Percentiles rank a stretch among this genome's conserved stretches.
These are phyloP conservation scores for Heliconius charithonia DNA, from an alignment of 2,888 invertebrate genomes.

Conservation along the genomic window DNA sequence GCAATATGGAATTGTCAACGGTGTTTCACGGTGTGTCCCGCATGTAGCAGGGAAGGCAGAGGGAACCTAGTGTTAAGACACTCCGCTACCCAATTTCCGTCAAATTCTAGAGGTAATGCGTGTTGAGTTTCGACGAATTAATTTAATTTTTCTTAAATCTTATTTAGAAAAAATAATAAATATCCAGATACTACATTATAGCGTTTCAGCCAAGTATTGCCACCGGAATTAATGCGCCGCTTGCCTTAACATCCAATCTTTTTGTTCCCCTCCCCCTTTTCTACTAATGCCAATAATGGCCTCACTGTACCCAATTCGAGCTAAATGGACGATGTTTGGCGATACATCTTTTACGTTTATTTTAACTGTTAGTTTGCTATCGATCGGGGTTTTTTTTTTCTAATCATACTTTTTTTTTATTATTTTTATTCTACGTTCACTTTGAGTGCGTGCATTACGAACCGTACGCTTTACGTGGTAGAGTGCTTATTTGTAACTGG, in stretches of 20 bases:
- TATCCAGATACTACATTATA: constrained; percentile 71
- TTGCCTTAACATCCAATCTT: constrained; percentile 68
- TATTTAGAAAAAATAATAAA: constrained; percentile 56
- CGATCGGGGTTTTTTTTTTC: constrained; percentile 31
- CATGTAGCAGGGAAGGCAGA: too few species aligned
- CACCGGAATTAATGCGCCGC: constrained; percentile 72
- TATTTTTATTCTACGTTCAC: not conserved
- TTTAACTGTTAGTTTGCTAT: constrained; percentile 36
- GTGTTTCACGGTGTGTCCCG: not conserved
- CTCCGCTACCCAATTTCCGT: too few species aligned
- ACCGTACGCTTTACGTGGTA: not conserved
- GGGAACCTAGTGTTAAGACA: too few species aligned
- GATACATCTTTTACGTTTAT: constrained; percentile 47
- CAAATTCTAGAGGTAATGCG: too few species aligned
- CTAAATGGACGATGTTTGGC: constrained; percentile 48
- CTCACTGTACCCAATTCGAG: constrained; percentile 57
- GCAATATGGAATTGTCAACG: not conserved
- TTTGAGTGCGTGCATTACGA: not conserved
- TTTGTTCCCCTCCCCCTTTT: constrained; percentile 56
- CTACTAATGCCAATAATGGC: constrained; percentile 65
- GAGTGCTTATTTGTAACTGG: not conserved
- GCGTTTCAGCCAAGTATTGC: constrained; percentile 64
- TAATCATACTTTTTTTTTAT: constrained; percentile 18
- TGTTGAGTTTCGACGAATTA: too few species aligned
- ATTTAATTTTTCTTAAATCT: too few species aligned